A percentile compares a stretch with the other conserved stretches of the same genome.
phyloP scores from a whole-genome alignment of 2,113 vertebrate species.

The Pterocles orientalis region DNA sequence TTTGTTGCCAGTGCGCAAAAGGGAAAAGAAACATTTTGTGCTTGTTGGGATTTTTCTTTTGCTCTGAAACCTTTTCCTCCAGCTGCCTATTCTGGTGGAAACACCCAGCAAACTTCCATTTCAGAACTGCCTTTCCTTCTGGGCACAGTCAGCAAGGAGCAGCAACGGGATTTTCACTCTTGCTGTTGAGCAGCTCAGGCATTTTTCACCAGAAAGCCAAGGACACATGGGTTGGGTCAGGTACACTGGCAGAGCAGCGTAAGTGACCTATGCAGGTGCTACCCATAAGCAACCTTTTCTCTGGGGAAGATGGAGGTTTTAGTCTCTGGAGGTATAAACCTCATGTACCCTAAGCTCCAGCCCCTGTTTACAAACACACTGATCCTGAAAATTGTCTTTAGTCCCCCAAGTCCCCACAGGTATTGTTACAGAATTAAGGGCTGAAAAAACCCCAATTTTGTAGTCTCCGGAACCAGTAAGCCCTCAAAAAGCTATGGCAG shows the following conservation, averaged over 20 bases:
- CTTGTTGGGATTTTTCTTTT: not conserved
- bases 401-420: not conserved
- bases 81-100: not conserved
- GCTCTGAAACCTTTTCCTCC: not conserved
- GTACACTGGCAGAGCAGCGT: not conserved
- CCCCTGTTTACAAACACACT: not conserved
- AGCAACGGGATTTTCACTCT: not conserved
- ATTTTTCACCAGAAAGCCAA: not conserved
- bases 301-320: not conserved
- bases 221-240: not conserved
- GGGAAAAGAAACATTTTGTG: not conserved
- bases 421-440: not conserved
- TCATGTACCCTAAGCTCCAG: not conserved
- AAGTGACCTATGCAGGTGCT: not conserved
- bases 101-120: not conserved
- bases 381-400: not conserved
- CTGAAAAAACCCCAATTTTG: accelerated
- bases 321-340: not conserved
- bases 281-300: not conserved
- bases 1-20: not conserved
- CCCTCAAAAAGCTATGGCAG: not conserved
- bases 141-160: not conserved
- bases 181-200: not conserved
- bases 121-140: not conserved
- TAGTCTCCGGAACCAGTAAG: not conserved